Evolutionary conservation across 2,888 invertebrate species (phyloP), one percentile per base, ranked within the genome.

Genomic region (Luperina nickerlii): DNA sequence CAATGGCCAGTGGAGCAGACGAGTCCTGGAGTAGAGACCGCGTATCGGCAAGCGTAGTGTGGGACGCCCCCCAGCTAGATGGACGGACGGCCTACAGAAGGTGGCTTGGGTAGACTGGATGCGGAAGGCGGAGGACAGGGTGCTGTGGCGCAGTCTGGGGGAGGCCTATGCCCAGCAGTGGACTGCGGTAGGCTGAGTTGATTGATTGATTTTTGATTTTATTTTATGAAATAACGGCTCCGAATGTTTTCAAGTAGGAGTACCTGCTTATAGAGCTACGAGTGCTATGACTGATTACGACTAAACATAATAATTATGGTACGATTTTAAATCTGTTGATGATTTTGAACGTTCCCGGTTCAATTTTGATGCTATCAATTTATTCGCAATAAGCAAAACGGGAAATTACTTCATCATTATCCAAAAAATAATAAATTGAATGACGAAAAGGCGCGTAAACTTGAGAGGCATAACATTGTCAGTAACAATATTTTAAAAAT

Each of bases 401-500:
- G 54, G 5, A 66, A 70, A 57, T 69, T 24, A 78, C 68, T 48
- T 77, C n/a, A 48, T 45, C 18, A 54, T 27, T 82, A 6, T 48
- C 2, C 2, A 65, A 24, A 24, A 18, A 62, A 24, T 63, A 51
- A 24, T 54, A 32, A 62, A n/a, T 70, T 54, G 1, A 54, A 67
- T 48, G 9, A 51, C 24, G 27, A 78, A 57, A 60, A 45, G 18
- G 70, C n/a, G 42, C 27, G 54, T 54, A 57, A 74, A 66, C 69
- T 48, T 42, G 69, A 65, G 38, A 73, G 15, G 45, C 27, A 62
- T 54, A 60, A 71, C n/a, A 68, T 69, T 75, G 51, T 73, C 66
- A 13, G 68, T 62, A n/a, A 76, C 24, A 74, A 63, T 74, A 71
- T 65, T 76, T 74, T 45, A 76, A 70, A 86, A 83, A 86, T 74